These are phyloP conservation scores for Cavia aperea DNA, from an alignment of 2,113 vertebrate species.

Conservation along the genomic window DNA sequence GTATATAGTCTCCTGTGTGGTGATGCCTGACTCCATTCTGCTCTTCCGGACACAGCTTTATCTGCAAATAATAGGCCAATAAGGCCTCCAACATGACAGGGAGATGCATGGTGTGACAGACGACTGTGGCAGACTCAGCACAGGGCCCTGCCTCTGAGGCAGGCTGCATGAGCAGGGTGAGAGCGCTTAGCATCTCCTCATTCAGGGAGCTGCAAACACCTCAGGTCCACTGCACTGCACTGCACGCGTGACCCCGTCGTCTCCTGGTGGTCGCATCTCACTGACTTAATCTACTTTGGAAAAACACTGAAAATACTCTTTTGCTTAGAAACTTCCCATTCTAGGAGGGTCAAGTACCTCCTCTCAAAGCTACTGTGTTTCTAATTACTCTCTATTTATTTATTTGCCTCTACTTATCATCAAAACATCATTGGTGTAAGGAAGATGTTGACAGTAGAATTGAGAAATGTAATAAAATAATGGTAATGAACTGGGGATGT, in stretches of 20 bases:
- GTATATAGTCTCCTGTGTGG: not conserved
- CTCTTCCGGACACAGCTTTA: not conserved
- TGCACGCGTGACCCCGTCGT: too few relatives aligned
- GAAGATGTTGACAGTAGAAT: not conserved
- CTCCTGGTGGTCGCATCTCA: not conserved
- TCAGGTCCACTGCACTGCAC: too few relatives aligned
- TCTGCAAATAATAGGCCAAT: not conserved
- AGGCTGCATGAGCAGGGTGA: fast-evolving
- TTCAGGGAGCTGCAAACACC: not conserved
- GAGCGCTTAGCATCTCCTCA: not conserved
- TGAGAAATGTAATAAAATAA: not conserved
- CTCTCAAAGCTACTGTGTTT: not conserved
- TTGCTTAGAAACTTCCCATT: not conserved
- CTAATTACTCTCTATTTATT: not conserved
- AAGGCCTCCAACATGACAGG: too few relatives aligned
- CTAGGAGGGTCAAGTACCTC: not conserved
- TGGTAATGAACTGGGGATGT: fast-evolving
- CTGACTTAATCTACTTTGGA: not conserved
- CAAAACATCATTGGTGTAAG: not conserved
- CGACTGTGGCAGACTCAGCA: not conserved
- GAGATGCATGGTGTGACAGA: not conserved
- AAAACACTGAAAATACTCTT: not conserved
- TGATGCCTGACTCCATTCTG: not conserved
- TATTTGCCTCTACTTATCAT: not conserved
- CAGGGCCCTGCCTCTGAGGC: not conserved